Conservation (phyloP, 2,113 vertebrate species). For the Pan paniscus region DNA sequence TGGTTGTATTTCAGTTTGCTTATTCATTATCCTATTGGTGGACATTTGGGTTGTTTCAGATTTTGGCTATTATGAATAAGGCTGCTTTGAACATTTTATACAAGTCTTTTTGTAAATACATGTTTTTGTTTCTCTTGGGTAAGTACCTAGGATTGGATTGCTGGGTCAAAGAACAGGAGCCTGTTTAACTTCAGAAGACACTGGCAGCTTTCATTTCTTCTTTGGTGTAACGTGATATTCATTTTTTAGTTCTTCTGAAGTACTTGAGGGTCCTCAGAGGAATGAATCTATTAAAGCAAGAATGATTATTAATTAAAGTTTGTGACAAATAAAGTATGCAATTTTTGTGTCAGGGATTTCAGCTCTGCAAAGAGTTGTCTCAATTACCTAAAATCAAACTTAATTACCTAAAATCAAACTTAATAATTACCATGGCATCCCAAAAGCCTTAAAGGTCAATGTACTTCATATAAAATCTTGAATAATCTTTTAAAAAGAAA, state of each 20-base stretch:
- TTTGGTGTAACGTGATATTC: not conserved
- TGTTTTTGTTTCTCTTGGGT: not conserved
- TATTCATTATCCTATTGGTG: not conserved
- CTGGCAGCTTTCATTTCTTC: not conserved
- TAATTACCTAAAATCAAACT: constrained; percentile 64
- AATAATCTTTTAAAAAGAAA: not conserved
- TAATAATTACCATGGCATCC: constrained; percentile 53
- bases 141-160: not conserved
- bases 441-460: constrained; percentile 28
- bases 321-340: constrained; percentile 6
- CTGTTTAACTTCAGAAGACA: not conserved
- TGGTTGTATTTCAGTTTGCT: not conserved
- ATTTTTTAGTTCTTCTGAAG: constrained; percentile 5
- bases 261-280: constrained; percentile 15
- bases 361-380: constrained; percentile 25
- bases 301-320: constrained; percentile 53
- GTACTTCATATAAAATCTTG: constrained; percentile 33
- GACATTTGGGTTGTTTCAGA: not conserved
- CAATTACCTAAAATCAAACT: constrained; percentile 52
- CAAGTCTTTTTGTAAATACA: not conserved
- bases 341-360: constrained; percentile 49
- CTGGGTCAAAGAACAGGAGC: not conserved
- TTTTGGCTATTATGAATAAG: not conserved
- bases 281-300: constrained; percentile 48
- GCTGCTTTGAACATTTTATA: not conserved